These are phyloP conservation scores for Menidia beryllina DNA, from an alignment of 2,113 vertebrate genomes.

Conservation along the genomic window DNA sequence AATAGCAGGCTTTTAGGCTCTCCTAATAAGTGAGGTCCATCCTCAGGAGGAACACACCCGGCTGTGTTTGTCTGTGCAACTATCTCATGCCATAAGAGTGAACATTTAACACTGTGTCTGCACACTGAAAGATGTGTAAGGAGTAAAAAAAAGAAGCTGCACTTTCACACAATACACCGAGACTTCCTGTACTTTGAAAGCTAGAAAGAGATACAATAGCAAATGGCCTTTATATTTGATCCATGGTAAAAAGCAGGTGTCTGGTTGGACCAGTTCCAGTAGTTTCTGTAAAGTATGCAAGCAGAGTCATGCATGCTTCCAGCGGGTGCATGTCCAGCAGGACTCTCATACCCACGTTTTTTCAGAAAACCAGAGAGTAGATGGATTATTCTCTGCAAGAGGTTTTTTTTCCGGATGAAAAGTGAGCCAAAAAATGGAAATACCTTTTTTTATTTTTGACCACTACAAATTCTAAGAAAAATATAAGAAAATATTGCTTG, in stretches of 20 bases:
- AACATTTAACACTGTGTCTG: conserved; percentile 2
- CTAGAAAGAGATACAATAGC: not conserved
- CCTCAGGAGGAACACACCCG: conserved; percentile 19
- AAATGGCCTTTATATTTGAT: conserved; percentile 22
- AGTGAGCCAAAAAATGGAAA: not conserved
- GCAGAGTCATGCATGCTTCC: conserved; percentile 3
- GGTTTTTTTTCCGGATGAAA: not conserved
- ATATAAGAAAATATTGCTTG: not conserved
- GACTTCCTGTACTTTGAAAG: not conserved
- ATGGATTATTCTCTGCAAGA: not conserved
- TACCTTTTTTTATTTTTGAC: not conserved
- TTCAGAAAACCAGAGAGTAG: conserved; percentile 22
- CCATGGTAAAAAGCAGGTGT: conserved; percentile 8
- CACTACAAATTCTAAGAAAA: conserved; percentile 1
- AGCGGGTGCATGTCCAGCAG: conserved; percentile 22
- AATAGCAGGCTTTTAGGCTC: too few species aligned
- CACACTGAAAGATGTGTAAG: conserved; percentile 9
- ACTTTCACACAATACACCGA: not conserved
- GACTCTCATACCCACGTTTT: conserved; percentile 1
- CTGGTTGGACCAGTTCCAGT: conserved; percentile 24
- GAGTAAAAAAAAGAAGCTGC: conserved; percentile 12
- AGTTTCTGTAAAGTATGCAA: conserved; percentile 26
- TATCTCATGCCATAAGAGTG: not conserved
- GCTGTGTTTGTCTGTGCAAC: conserved; percentile 5
- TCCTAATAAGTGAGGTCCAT: not conserved